phyloP scores from a whole-genome alignment of 2,888 invertebrate genomes.

The Mamestra brassicae region DNA sequence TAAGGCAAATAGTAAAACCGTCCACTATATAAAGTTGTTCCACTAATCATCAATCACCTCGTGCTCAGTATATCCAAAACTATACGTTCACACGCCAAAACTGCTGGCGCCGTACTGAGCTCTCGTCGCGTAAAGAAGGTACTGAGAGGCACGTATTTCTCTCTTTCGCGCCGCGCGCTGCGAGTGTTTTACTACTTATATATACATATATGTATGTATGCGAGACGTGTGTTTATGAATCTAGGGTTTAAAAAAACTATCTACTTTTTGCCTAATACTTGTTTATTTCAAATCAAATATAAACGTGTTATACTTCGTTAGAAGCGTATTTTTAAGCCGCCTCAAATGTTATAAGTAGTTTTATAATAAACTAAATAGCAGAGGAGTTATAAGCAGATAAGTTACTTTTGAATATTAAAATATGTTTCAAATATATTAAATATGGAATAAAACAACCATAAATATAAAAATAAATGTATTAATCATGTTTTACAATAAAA shows the following conservation, averaged over 20 bases:
- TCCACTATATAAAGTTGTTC: constrained; percentile 24
- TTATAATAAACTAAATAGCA: too few species aligned
- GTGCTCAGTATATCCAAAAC: constrained; percentile 23
- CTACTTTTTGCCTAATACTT: too few species aligned
- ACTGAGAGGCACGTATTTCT: constrained; percentile 26
- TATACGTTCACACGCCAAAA: constrained; percentile 22
- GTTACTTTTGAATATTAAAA: too few species aligned
- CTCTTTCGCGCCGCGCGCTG: constrained; percentile 27
- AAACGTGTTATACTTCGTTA: too few species aligned
- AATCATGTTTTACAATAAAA: too few species aligned
- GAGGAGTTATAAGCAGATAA: too few species aligned
- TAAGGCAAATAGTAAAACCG: constrained; percentile 18
- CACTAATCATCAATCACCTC: constrained; percentile 26
- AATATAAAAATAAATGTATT: too few species aligned
- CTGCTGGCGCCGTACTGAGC: constrained; percentile 26
- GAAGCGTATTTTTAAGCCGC: too few species aligned
- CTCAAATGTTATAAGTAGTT: too few species aligned
- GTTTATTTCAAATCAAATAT: too few species aligned
- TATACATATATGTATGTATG: constrained; percentile 25
- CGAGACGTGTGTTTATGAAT: constrained; percentile 35
- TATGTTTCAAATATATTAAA: too few species aligned
- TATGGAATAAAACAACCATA: too few species aligned
- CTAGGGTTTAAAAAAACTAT: background rate
- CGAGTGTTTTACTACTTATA: constrained; percentile 23
- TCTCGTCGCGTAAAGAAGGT: constrained; percentile 21